Base-by-base conservation (phyloP, 2,888 invertebrate genomes). In the Ferrisia virgata region DNA sequence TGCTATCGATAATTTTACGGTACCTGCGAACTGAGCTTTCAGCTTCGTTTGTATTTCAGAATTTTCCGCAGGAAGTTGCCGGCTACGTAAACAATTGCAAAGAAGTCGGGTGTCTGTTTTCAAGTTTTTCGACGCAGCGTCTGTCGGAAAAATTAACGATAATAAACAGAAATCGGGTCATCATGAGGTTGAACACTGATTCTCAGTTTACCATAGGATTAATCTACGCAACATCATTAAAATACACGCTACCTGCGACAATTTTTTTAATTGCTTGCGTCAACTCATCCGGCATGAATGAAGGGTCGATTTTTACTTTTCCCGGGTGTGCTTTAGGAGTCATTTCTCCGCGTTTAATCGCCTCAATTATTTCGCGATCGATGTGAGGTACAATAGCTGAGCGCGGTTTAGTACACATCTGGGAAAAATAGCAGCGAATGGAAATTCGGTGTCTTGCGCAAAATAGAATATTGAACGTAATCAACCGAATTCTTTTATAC, bases 261-360 rank as follows among this genome's bases (percentile, higher is more conserved):
- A 92, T 89, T 69, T 89, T 89, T 86, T 89, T 87, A 15, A 94
- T 91, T 2, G 93, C 91, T 28, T 90, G 89, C 31, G 90, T 87
- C 85, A 95, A 90, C 85, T 91, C 90, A 0, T 90, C 88, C 0
- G 95, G 95, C 15, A 95, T 87, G 2, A 88, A 86, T 0, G 92
- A 89, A 1, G 90, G 87, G 86, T 89, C 91, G 0, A 90, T 88
- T 86, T 90, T 90, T 0, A 91, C 89, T 78, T 92, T 90, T 33
- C 96, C 96, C 0, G 94, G 94, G 89, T 96, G 95, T 85, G 92
- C 91, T 82, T 92, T 91, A 0, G 93, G 92, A 88, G 94, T 94
- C 22, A 90, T 87, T 85, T 89, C 89, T 85, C 91, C 88, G 43
- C 91, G 90, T 78, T 91, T 88, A 15, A 88, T 78, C 25, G 84